Percentiles rank a stretch among this genome's conserved stretches.
Conservation (phyloP, 2,113 vertebrate genomes). For the Thermophis baileyi region DNA sequence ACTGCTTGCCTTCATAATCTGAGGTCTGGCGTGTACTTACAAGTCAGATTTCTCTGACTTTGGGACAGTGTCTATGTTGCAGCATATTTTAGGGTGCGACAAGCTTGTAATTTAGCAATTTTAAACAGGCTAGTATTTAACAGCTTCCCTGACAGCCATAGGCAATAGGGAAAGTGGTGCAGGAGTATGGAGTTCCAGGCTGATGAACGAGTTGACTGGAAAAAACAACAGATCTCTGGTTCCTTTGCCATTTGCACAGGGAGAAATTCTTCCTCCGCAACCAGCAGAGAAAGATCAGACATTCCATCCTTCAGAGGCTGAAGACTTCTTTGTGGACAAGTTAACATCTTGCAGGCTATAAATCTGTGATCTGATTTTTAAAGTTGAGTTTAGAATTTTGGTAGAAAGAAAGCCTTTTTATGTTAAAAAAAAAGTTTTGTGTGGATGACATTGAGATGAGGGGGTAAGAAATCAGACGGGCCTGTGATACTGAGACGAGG, state of each 20-base stretch:
- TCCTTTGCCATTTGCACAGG: neutral
- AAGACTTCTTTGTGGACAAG: neutral
- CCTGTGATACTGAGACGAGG: accelerated
- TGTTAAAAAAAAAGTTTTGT: neutral
- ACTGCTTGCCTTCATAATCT: neutral
- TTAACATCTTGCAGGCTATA: neutral
- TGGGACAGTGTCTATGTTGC: neutral
- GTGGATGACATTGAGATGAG: accelerated
- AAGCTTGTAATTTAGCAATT: neutral
- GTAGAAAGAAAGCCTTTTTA: neutral
- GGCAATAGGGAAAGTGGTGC: neutral
- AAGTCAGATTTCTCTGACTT: neutral
- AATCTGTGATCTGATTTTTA: neutral
- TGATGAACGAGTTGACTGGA: neutral
- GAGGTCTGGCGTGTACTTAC: neutral
- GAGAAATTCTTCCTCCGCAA: neutral
- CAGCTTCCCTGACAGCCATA: neutral
- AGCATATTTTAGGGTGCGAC: neutral
- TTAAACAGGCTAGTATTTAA: neutral
- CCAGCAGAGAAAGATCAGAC: neutral
- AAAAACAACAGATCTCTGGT: neutral
- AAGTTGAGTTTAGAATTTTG: neutral
- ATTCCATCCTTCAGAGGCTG: neutral
- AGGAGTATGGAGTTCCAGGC: too few species aligned
- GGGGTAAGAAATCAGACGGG: too few species aligned